These are phyloP conservation scores for Boleophthalmus pectinirostris DNA, from an alignment of 2,113 vertebrate genomes.

Conservation along the genomic window DNA sequence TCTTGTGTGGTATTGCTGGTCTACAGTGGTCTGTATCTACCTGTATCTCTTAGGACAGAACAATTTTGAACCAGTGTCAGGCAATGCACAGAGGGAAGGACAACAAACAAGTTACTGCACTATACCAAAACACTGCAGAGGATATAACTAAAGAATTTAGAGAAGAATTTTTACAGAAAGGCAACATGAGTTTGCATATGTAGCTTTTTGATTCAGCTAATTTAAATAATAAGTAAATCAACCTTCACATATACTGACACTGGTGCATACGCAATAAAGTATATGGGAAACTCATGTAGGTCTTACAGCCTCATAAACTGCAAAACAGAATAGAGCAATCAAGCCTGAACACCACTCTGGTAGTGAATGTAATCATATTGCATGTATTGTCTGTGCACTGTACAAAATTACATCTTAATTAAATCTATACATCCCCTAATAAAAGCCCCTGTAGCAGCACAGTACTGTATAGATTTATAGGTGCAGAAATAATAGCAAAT, in stretches of 20 bases:
- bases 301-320: background rate
- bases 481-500: conserved; percentile 22
- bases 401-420: conserved; percentile 17
- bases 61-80: background rate
- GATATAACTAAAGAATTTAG: background rate
- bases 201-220: background rate
- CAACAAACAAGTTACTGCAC: background rate
- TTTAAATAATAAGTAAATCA: background rate
- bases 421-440: conserved; percentile 17
- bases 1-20: background rate
- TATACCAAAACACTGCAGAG: background rate
- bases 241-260: background rate
- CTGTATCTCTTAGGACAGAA: background rate
- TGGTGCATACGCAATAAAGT: background rate
- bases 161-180: background rate
- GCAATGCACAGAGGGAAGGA: background rate
- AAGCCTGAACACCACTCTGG: background rate
- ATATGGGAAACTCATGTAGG: background rate
- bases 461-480: conserved; percentile 22
- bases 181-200: background rate
- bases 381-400: background rate
- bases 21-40: background rate
- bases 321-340: background rate
- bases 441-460: conserved; percentile 16
- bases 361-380: background rate